Conservation (phyloP, 2,113 vertebrate genomes). For the Cynopterus brachyotis region DNA sequence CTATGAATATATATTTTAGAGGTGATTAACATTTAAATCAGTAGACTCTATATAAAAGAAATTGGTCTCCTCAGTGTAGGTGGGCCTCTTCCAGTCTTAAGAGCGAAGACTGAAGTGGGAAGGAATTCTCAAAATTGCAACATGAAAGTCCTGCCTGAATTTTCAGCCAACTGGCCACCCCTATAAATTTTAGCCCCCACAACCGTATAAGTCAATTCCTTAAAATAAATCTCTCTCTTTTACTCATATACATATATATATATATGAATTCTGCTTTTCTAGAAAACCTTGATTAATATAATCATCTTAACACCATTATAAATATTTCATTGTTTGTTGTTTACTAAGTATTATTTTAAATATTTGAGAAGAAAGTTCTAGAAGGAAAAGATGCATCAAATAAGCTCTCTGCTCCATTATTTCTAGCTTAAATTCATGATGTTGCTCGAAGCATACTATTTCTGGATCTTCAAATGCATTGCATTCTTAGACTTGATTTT, state of each 20-base stretch:
- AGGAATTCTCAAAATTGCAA: not conserved
- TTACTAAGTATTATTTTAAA: not conserved
- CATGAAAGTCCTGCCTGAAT: not conserved
- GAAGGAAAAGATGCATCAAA: not conserved
- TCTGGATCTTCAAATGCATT: not conserved
- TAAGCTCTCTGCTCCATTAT: not conserved
- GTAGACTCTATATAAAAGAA: not conserved
- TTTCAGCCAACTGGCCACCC: not conserved
- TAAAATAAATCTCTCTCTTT: not conserved
- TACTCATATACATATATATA: not conserved
- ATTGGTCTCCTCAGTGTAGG: not conserved
- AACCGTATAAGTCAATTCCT: not conserved
- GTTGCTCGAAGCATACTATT: not conserved
- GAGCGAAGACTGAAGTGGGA: not conserved
- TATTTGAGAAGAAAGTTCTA: not conserved
- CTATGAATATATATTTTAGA: not conserved
- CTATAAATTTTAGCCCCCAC: not conserved
- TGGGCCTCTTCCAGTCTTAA: not conserved
- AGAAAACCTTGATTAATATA: not conserved
- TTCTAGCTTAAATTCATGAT: not conserved
- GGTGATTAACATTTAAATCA: not conserved
- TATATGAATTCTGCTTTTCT: not conserved
- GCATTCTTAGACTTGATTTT: not conserved
- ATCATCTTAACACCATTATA: not conserved
- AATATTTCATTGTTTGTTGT: not conserved